Evolutionary conservation across 2,113 vertebrate species (phyloP).

Genomic region (Tragelaphus scriptus): DNA sequence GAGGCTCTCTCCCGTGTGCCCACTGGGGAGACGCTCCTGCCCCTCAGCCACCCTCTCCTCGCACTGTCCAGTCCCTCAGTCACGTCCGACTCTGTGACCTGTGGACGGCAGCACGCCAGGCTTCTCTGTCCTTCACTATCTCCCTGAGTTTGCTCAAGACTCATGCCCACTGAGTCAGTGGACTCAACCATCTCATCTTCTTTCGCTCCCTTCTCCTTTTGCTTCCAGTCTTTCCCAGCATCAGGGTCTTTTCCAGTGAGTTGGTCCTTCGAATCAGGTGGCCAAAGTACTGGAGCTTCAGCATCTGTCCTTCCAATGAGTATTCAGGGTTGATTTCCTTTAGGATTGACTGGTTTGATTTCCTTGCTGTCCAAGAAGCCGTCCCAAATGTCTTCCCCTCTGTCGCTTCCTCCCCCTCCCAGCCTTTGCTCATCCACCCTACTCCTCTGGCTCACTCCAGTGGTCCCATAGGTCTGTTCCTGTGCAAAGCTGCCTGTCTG

Average conservation of each 20-base stretch:
- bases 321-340: not conserved
- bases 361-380: not conserved
- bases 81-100: not conserved
- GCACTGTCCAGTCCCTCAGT: not conserved
- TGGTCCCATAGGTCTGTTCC: not conserved
- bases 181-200: not conserved
- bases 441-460: not conserved
- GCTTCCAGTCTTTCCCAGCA: not conserved
- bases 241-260: not conserved
- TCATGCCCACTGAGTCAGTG: not conserved
- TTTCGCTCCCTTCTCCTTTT: not conserved
- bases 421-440: not conserved
- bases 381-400: not conserved
- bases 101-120: not conserved
- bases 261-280: not conserved
- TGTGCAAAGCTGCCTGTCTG: not conserved
- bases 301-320: not conserved
- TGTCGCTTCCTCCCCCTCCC: not conserved
- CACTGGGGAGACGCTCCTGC: fast-evolving
- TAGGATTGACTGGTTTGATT: not conserved
- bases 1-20: not conserved
- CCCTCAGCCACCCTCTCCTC: not conserved
- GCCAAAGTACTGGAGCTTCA: not conserved
- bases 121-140: not conserved
- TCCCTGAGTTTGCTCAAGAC: not conserved